These are phyloP conservation scores for Carassius auratus DNA, from an alignment of 2,113 vertebrate genomes.

Conservation along the genomic window DNA sequence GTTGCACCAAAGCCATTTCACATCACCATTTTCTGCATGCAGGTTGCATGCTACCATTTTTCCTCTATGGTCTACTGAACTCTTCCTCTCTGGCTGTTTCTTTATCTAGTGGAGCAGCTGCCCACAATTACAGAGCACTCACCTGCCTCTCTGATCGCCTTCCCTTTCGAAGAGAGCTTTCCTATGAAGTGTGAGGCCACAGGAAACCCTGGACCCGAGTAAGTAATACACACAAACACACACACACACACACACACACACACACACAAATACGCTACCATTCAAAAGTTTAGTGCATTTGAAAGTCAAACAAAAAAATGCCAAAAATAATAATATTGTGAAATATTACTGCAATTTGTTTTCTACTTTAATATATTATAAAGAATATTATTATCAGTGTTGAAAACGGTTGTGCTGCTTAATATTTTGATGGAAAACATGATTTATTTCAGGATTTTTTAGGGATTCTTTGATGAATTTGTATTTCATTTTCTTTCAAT, in stretches of 20 bases:
- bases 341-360: background rate
- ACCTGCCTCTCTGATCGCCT: constrained; percentile 82
- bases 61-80: constrained; percentile 9
- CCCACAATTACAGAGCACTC: constrained; percentile 88
- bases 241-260: background rate
- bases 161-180: constrained; percentile 91
- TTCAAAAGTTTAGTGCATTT: background rate
- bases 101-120: constrained; percentile 86
- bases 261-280: background rate
- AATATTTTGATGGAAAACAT: background rate
- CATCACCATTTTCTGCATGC: constrained; percentile 11
- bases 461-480: background rate
- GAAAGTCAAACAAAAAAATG: background rate
- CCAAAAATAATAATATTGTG: too few relatives aligned
- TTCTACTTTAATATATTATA: background rate
- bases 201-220: constrained; percentile 90
- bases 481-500: background rate
- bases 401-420: too few relatives aligned
- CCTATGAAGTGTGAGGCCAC: constrained; percentile 89
- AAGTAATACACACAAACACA: constrained; percentile 68
- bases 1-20: constrained; percentile 6
- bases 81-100: constrained; percentile 43
- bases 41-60: background rate
- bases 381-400: too few relatives aligned
- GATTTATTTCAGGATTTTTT: background rate